phyloP scores from a whole-genome alignment of 2,888 invertebrate genomes.

The Drosophila flavopinicola region DNA sequence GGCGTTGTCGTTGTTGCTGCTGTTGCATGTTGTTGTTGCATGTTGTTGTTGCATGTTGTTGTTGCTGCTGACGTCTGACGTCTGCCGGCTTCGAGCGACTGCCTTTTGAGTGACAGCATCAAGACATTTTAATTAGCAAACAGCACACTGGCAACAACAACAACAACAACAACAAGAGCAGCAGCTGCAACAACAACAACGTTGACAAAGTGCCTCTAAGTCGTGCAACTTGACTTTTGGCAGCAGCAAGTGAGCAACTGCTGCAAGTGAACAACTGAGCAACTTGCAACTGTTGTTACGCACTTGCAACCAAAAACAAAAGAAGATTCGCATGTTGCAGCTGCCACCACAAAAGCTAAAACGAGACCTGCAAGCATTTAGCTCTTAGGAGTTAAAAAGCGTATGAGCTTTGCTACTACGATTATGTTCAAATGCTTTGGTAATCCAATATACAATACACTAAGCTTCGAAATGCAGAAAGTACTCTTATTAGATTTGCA shows the following conservation, averaged over 20 bases:
- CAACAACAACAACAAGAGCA: slow-evolving; percentile 35
- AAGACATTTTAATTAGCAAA: slow-evolving; percentile 76
- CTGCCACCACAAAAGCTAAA: slow-evolving; percentile 12
- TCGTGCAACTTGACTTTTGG: slow-evolving; percentile 67
- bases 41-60: slow-evolving; percentile 12
- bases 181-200: slow-evolving; percentile 35
- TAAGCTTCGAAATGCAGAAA: background rate
- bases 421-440: background rate
- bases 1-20: slow-evolving; percentile 52
- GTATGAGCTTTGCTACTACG: slow-evolving; percentile 16
- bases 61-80: slow-evolving; percentile 27
- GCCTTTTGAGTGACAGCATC: slow-evolving; percentile 75
- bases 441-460: slow-evolving; percentile 16
- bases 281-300: slow-evolving; percentile 71
- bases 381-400: slow-evolving; percentile 30
- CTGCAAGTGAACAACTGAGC: slow-evolving; percentile 10
- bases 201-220: slow-evolving; percentile 56
- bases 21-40: no score
- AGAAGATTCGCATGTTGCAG: slow-evolving; percentile 19
- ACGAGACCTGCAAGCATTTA: slow-evolving; percentile 18
- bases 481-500: no score
- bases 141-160: slow-evolving; percentile 19
- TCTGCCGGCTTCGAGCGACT: slow-evolving; percentile 46
- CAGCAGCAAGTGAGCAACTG: slow-evolving; percentile 58
- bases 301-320: slow-evolving; percentile 46